A percentile compares a stretch with the other conserved stretches of the same genome.
Evolutionary conservation across 2,888 invertebrate species (phyloP).

Genomic region (Allophyes oxyacanthae): DNA sequence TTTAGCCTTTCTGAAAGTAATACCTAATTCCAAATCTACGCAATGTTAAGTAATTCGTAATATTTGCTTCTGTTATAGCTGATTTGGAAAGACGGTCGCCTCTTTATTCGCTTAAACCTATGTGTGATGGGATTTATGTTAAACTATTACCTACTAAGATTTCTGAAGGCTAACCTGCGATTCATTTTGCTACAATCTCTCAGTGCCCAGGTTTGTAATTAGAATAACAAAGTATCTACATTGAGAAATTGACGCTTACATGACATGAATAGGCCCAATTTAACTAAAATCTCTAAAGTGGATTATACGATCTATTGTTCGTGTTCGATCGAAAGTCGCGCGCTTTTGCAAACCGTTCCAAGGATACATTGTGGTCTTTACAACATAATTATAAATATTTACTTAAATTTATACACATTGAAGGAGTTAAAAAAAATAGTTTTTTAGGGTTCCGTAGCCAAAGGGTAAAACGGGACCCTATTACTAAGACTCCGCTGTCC

Average conservation of each 20-base stretch:
- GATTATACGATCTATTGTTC: slow-evolving; percentile 44
- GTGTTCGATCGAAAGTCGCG: slow-evolving; percentile 28
- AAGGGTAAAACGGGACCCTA: too few relatives aligned
- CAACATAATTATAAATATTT: slow-evolving; percentile 28
- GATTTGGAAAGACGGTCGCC: too few relatives aligned
- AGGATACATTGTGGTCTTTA: slow-evolving; percentile 34
- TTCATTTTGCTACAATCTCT: slow-evolving; percentile 1
- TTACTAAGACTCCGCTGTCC: too few relatives aligned
- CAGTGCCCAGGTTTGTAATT: slow-evolving; percentile 5
- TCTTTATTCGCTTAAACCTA: too few relatives aligned
- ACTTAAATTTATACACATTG: slow-evolving; percentile 20
- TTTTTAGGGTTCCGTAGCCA: too few relatives aligned
- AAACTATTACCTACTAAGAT: background rate
- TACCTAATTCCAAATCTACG: too few relatives aligned
- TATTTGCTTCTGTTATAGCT: too few relatives aligned
- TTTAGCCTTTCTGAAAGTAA: too few relatives aligned
- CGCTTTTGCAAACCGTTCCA: slow-evolving; percentile 48
- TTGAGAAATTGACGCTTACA: slow-evolving; percentile 15
- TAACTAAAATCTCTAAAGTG: slow-evolving; percentile 27
- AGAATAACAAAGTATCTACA: slow-evolving; percentile 2
- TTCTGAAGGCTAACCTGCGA: background rate
- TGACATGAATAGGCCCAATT: slow-evolving; percentile 27
- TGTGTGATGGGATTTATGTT: too few relatives aligned
- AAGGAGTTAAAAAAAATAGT: slow-evolving; percentile 1
- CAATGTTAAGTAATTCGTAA: too few relatives aligned